A percentile compares a stretch with the other conserved stretches of the same genome.
These are phyloP conservation scores for Anableps anableps DNA, from an alignment of 2,797 vertebrate genomes.

Conservation along the genomic window DNA sequence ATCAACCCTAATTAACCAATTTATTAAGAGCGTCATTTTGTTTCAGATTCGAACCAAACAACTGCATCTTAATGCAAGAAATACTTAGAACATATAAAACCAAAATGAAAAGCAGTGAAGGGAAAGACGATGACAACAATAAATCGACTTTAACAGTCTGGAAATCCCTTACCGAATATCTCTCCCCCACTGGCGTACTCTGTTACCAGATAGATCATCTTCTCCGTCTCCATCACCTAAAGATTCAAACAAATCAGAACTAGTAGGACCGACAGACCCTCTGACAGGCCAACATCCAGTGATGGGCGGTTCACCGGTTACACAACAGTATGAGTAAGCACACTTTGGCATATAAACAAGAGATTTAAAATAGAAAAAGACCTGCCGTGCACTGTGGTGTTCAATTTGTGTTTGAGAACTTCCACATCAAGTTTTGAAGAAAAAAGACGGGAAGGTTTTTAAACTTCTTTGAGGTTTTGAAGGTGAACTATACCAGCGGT, in stretches of 20 bases:
- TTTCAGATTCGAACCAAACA: not conserved
- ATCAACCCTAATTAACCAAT: not conserved
- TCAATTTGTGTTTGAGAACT: slow-evolving; percentile 2
- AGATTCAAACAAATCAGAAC: slow-evolving; percentile 56
- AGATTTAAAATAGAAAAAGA: slow-evolving; percentile 38
- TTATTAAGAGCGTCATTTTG: not conserved
- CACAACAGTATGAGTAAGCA: slow-evolving; percentile 57
- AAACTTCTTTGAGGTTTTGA: not conserved
- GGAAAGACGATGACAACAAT: not conserved
- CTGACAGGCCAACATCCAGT: slow-evolving; percentile 30
- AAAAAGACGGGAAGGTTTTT: not conserved
- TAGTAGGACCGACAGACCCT: slow-evolving; percentile 14
- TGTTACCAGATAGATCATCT: slow-evolving; percentile 98
- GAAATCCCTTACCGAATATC: slow-evolving; percentile 92
- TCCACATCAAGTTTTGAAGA: not conserved
- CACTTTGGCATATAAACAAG: slow-evolving; percentile 30
- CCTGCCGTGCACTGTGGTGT: slow-evolving; percentile 7
- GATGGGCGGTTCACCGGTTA: slow-evolving; percentile 41
- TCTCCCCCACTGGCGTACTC: slow-evolving; percentile 98
- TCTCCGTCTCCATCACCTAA: slow-evolving; percentile 98
- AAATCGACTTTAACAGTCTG: not conserved
- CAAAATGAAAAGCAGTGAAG: not conserved
- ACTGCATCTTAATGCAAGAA: not conserved
- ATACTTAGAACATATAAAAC: not conserved
- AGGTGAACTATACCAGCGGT: slow-evolving; percentile 1